These are phyloP conservation scores for Platypus cylindrus DNA, from an alignment of 2,888 invertebrate species.

Conservation along the genomic window DNA sequence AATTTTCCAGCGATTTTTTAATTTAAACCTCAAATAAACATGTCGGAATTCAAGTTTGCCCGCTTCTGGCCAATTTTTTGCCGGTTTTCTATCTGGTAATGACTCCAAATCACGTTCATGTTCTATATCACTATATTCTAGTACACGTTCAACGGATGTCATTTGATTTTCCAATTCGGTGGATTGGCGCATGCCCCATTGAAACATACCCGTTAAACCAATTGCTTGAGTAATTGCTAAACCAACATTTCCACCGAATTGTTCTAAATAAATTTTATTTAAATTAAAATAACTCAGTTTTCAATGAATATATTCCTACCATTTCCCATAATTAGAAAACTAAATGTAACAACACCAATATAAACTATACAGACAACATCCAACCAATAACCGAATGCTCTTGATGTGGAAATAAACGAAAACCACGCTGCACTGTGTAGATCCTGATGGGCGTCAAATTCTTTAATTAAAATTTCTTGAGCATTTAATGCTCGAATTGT, in stretches of 20 bases:
- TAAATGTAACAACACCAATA: conserved; percentile 73
- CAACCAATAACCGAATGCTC: conserved; percentile 89
- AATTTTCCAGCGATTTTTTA: neutral
- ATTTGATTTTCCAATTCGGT: conserved; percentile 54
- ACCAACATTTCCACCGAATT: conserved; percentile 33
- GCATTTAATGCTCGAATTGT: conserved; percentile 85
- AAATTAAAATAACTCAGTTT: conserved; percentile 3
- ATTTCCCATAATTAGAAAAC: conserved; percentile 60
- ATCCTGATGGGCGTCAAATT: conserved; percentile 74
- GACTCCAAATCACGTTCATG: conserved; percentile 39
- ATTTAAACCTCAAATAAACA: conserved; percentile 53
- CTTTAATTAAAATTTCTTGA: conserved; percentile 60
- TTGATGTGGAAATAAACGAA: conserved; percentile 74
- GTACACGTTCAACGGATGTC: conserved; percentile 80
- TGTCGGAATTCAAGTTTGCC: conserved; percentile 58
- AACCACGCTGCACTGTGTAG: conserved; percentile 88
- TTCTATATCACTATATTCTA: conserved; percentile 31
- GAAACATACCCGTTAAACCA: conserved; percentile 47
- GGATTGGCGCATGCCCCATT: conserved; percentile 68
- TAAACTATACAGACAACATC: conserved; percentile 81
- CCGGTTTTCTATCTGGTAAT: conserved; percentile 51
- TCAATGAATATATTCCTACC: conserved; percentile 36
- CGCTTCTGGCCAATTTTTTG: conserved; percentile 56
- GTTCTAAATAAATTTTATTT: too few species aligned
- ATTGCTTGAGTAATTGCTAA: conserved; percentile 34